Conservation (phyloP, 2,797 vertebrate species). For the Phataginus tricuspis region DNA sequence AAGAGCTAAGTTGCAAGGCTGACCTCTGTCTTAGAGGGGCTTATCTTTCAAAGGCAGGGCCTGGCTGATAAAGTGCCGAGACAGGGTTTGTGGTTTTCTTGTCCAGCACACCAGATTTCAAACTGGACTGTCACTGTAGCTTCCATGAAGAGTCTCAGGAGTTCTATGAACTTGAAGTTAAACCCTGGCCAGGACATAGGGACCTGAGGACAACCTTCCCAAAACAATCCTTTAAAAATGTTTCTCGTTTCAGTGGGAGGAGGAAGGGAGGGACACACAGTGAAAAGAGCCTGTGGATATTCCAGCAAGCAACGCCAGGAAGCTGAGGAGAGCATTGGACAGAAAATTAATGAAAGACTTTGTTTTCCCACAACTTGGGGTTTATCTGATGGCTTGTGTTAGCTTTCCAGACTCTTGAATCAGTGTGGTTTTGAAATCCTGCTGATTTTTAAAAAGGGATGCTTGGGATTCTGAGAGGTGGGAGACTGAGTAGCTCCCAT, state of each 20-base stretch:
- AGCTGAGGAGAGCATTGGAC: not conserved
- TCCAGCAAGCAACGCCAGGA: not conserved
- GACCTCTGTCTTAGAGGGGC: not conserved
- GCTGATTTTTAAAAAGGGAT: slow-evolving; percentile 1
- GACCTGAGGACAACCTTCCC: slow-evolving; percentile 33
- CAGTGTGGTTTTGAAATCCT: not conserved
- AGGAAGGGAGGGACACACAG: not conserved
- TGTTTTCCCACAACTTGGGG: not conserved
- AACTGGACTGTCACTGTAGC: not conserved
- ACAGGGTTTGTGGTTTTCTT: not conserved
- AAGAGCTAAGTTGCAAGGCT: not conserved
- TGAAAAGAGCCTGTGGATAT: not conserved
- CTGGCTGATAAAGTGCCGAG: not conserved
- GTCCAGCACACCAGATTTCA: not conserved
- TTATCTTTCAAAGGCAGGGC: slow-evolving; percentile 16
- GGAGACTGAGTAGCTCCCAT: not conserved
- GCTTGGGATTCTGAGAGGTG: not conserved
- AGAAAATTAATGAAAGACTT: slow-evolving; percentile 3
- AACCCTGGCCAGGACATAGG: not conserved
- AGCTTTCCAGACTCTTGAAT: slow-evolving; percentile 18
- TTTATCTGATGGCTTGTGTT: not conserved
- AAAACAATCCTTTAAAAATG: not conserved
- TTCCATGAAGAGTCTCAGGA: slow-evolving; percentile 30
- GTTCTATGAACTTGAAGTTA: slow-evolving; percentile 32
- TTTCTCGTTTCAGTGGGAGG: not conserved